phyloP scores from a whole-genome alignment of 2,797 vertebrate genomes.

The Fringilla coelebs region DNA sequence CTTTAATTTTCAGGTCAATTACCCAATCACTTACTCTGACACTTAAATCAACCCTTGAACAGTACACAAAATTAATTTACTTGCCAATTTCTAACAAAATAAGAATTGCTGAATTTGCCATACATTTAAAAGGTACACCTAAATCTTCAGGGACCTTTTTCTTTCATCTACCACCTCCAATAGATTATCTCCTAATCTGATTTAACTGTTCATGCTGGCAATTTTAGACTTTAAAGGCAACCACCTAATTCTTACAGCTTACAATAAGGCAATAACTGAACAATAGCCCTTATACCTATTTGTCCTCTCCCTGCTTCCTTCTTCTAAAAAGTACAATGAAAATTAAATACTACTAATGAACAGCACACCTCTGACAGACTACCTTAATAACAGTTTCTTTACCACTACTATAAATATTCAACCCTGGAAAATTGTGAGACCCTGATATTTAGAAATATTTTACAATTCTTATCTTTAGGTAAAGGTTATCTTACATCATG shows the following conservation, averaged over 20 bases:
- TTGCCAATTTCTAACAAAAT: not conserved
- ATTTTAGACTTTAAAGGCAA: not conserved
- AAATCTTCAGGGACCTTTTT: not conserved
- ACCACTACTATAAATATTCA: not conserved
- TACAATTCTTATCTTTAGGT: not conserved
- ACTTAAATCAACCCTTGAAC: not conserved
- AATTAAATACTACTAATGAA: not conserved
- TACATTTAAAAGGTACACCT: not conserved
- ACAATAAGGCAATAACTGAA: not conserved
- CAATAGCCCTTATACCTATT: not conserved
- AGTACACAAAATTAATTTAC: not conserved
- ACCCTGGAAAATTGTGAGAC: not conserved
- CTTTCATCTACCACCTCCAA: not conserved
- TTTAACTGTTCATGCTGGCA: not conserved
- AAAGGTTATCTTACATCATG: not conserved
- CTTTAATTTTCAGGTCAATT: not conserved
- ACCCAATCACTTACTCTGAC: not conserved
- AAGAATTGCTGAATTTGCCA: not conserved
- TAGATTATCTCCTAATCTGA: not conserved
- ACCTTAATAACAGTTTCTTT: not conserved
- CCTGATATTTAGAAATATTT: not conserved
- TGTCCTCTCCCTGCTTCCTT: not conserved
- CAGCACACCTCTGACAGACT: not conserved
- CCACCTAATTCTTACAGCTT: not conserved
- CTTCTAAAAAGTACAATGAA: not conserved